phyloP scores from a whole-genome alignment of 2,888 invertebrate species.

The Rhopalosiphum nymphaeae region DNA sequence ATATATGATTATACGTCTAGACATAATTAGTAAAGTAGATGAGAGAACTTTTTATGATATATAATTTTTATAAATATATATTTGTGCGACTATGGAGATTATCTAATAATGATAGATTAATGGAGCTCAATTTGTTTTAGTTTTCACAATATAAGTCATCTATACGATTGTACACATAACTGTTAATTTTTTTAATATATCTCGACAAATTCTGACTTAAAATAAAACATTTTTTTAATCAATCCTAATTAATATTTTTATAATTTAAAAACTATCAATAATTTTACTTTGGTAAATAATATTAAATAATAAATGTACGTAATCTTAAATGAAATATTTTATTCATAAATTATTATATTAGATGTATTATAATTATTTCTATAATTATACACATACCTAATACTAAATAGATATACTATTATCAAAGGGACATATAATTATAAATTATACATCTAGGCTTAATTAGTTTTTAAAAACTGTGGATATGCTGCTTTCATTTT shows the following conservation, averaged over 20 bases:
- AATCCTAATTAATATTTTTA: background rate
- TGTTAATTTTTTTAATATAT: background rate
- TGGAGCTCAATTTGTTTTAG: background rate
- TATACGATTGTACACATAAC: background rate
- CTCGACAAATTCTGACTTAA: background rate
- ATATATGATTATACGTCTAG: background rate
- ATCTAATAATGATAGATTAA: background rate
- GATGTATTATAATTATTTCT: background rate
- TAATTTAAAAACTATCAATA: background rate
- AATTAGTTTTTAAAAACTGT: background rate
- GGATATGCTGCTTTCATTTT: background rate
- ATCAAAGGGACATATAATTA: background rate
- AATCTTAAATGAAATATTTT: too few relatives aligned
- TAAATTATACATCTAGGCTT: background rate
- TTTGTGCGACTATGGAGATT: background rate
- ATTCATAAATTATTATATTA: background rate
- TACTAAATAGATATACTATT: slow-evolving; percentile 1
- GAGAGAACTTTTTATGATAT: background rate
- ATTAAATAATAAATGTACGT: background rate
- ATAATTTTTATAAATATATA: background rate
- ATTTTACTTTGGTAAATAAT: background rate
- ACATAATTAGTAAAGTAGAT: background rate
- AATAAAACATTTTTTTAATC: background rate
- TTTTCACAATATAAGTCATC: too few relatives aligned
- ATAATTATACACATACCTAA: background rate